Evolutionary conservation across 2,113 vertebrate genomes (phyloP).

Genomic region (Scopus umbretta): DNA sequence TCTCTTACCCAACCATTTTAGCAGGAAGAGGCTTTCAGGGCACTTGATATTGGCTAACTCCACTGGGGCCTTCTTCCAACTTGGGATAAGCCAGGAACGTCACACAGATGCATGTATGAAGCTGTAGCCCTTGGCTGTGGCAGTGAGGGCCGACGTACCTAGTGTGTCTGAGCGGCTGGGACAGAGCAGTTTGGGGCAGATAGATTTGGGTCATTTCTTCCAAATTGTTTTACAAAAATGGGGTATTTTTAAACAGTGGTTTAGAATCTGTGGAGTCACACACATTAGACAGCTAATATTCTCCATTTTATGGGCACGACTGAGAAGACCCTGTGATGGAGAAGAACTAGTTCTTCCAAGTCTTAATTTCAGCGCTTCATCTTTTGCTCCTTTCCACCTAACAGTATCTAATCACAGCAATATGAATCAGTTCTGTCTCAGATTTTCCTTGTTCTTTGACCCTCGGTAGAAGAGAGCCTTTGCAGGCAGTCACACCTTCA

Average conservation of each 20-base stretch:
- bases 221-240: not conserved
- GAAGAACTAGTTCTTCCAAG: not conserved
- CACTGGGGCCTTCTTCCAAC: not conserved
- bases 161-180: not conserved
- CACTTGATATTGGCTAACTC: not conserved
- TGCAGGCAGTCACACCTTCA: not conserved
- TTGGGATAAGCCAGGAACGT: not conserved
- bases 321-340: not conserved
- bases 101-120: rapidly evolving
- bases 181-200: not conserved
- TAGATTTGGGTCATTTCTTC: not conserved
- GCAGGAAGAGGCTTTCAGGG: not conserved
- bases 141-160: not conserved
- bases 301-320: rapidly evolving
- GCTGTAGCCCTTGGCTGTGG: not conserved
- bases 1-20: not conserved
- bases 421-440: not conserved
- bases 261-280: not conserved
- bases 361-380: not conserved
- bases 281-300: not conserved
- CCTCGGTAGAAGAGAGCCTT: not conserved
- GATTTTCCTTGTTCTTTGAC: not conserved
- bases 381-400: not conserved
- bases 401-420: not conserved
- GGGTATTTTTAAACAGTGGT: not conserved